These are phyloP conservation scores for Drosophila incognita DNA, from an alignment of 2,888 invertebrate genomes.

Conservation along the genomic window DNA sequence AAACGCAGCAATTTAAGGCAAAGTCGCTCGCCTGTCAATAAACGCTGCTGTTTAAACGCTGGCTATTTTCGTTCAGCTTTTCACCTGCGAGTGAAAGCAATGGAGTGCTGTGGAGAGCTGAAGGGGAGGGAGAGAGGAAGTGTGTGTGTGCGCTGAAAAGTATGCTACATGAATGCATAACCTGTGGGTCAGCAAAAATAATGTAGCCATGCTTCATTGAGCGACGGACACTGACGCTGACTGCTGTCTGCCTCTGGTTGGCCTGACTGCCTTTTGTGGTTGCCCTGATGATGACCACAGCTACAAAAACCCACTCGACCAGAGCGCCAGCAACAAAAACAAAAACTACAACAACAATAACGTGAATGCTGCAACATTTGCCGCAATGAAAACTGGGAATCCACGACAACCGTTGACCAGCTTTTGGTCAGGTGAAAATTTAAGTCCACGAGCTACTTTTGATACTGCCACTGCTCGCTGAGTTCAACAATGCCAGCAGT, in stretches of 20 bases:
- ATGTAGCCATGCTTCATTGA: conserved; percentile 69
- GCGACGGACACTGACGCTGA: conserved; percentile 25
- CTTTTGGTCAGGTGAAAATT: conserved; percentile 57
- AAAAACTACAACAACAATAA: conserved; percentile 13
- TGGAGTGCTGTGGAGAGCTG: background rate
- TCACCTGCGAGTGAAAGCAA: conserved; percentile 32
- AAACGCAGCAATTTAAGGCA: conserved; percentile 59
- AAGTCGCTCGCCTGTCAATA: conserved; percentile 51
- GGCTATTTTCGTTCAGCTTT: conserved; percentile 42
- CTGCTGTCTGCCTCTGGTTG: background rate
- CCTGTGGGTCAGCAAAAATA: conserved; percentile 62
- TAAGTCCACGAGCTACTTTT: conserved; percentile 25
- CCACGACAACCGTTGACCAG: conserved; percentile 56
- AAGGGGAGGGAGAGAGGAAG: background rate
- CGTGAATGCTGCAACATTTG: conserved; percentile 43
- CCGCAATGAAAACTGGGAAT: conserved; percentile 53
- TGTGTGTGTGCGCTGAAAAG: conserved; percentile 42
- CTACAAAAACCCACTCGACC: conserved; percentile 46
- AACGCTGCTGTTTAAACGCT: conserved; percentile 55
- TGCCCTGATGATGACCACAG: conserved; percentile 52
- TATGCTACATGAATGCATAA: conserved; percentile 72
- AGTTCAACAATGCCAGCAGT: conserved; percentile 16
- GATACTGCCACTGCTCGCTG: conserved; percentile 11
- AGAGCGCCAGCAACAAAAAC: conserved; percentile 22
- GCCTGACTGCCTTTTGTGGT: conserved; percentile 52